phyloP scores from a whole-genome alignment of 2,888 invertebrate species.

The Artemia sinica region DNA sequence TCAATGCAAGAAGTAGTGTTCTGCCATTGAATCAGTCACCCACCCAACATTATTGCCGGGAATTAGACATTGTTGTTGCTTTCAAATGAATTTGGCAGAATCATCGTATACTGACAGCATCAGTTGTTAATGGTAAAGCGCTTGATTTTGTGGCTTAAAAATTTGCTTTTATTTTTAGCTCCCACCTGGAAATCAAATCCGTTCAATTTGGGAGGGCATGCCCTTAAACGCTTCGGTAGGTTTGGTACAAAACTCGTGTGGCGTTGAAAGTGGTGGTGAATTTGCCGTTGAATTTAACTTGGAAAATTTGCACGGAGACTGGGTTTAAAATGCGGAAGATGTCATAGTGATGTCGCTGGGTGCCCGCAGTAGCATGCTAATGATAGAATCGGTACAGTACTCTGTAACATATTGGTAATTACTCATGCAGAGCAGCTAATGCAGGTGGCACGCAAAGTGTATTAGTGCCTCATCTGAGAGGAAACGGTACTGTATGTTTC shows the following conservation, averaged over 20 bases:
- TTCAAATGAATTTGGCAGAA: slow-evolving; percentile 45
- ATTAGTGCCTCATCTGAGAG: slow-evolving; percentile 42
- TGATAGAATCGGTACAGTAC: slow-evolving; percentile 26
- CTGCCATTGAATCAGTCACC: slow-evolving; percentile 27
- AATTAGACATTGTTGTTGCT: slow-evolving; percentile 27
- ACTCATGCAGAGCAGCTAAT: slow-evolving; percentile 26
- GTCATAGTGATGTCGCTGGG: slow-evolving; percentile 26
- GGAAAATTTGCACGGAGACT: slow-evolving; percentile 45
- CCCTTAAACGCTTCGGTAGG: slow-evolving; percentile 44
- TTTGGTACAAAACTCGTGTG: slow-evolving; percentile 54
- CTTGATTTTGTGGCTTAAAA: background rate
- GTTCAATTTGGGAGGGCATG: slow-evolving; percentile 25
- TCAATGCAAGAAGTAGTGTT: slow-evolving; percentile 27
- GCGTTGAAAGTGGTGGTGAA: slow-evolving; percentile 38
- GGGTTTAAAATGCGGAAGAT: slow-evolving; percentile 23
- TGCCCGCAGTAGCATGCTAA: slow-evolving; percentile 30
- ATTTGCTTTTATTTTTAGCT: slow-evolving; percentile 17
- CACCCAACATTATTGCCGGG: slow-evolving; percentile 27
- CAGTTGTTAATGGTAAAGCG: slow-evolving; percentile 46
- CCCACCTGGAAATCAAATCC: slow-evolving; percentile 25
- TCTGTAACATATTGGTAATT: slow-evolving; percentile 26
- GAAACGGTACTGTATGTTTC: slow-evolving; percentile 42
- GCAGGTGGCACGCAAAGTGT: slow-evolving; percentile 35
- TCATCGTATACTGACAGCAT: slow-evolving; percentile 34
- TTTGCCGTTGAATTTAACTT: slow-evolving; percentile 38